Evolutionary conservation across 2,797 vertebrate genomes (phyloP).

Genomic region (Xyrichtys novacula): DNA sequence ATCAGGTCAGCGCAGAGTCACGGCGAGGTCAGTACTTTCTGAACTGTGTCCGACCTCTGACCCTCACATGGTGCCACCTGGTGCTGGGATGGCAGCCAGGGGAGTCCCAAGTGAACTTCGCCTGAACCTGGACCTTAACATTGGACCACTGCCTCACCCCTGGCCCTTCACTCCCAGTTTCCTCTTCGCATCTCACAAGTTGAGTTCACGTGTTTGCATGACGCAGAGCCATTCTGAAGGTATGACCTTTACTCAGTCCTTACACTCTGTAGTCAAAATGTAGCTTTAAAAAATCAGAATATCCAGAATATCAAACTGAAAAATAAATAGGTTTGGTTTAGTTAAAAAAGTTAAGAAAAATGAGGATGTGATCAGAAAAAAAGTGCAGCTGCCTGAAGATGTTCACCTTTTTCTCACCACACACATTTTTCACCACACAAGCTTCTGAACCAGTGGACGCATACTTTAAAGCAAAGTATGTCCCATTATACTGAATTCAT

Average conservation of each 20-base stretch:
- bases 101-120: constrained; percentile 90
- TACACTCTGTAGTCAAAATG: too few species aligned
- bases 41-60: constrained; percentile 91
- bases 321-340: not conserved
- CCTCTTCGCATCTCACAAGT: constrained; percentile 6
- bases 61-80: constrained; percentile 85
- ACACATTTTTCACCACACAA: not conserved
- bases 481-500: constrained; percentile 10
- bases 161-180: constrained; percentile 30
- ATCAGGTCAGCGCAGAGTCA: constrained; percentile 79
- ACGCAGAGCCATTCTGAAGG: not conserved
- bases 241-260: not conserved
- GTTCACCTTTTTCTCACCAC: not conserved
- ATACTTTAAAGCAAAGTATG: not conserved
- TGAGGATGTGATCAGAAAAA: not conserved
- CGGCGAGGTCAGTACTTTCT: constrained; percentile 84
- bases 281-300: not conserved
- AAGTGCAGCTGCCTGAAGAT: not conserved
- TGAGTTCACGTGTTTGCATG: not conserved
- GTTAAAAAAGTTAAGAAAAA: not conserved
- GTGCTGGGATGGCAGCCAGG: constrained; percentile 62
- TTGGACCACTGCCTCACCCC: constrained; percentile 80
- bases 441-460: not conserved
- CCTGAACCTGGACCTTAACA: constrained; percentile 93
- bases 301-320: not conserved